These are phyloP conservation scores for Hypolimnas misippus DNA, from an alignment of 2,888 invertebrate genomes.

Conservation along the genomic window DNA sequence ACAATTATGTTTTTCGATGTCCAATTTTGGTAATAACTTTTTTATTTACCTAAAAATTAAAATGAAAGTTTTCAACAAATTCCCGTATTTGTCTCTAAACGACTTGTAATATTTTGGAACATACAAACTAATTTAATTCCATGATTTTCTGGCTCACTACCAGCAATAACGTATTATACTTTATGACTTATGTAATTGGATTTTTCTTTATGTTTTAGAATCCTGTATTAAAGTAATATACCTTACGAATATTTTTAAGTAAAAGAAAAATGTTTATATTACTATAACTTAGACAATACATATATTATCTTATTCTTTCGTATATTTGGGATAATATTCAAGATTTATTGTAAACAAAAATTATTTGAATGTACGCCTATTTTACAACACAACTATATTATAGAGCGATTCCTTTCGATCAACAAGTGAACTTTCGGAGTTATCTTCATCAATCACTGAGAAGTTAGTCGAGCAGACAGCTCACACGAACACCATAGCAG, in stretches of 20 bases:
- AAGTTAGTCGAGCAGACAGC: slow-evolving; percentile 51
- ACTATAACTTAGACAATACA: no score
- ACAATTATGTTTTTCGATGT: no score
- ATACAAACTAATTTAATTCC: neutral
- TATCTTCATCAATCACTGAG: slow-evolving; percentile 53
- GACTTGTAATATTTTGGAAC: neutral
- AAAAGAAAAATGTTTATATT: no score
- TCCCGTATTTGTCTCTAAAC: neutral
- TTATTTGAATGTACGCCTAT: neutral
- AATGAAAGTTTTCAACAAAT: neutral
- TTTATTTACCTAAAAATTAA: neutral
- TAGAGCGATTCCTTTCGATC: slow-evolving; percentile 43
- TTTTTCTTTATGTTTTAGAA: neutral
- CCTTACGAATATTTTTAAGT: no score
- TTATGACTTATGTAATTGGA: neutral
- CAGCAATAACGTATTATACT: neutral
- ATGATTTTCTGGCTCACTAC: slow-evolving; percentile 3
- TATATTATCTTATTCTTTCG: no score
- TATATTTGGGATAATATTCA: no score
- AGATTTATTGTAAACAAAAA: neutral
- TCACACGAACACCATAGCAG: slow-evolving; percentile 45
- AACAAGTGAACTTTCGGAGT: slow-evolving; percentile 57
- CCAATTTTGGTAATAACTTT: no score
- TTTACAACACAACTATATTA: neutral
- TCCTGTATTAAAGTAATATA: no score